Base-by-base conservation (phyloP, 2,797 vertebrate species). In the Aselliscus stoliczkanus region DNA sequence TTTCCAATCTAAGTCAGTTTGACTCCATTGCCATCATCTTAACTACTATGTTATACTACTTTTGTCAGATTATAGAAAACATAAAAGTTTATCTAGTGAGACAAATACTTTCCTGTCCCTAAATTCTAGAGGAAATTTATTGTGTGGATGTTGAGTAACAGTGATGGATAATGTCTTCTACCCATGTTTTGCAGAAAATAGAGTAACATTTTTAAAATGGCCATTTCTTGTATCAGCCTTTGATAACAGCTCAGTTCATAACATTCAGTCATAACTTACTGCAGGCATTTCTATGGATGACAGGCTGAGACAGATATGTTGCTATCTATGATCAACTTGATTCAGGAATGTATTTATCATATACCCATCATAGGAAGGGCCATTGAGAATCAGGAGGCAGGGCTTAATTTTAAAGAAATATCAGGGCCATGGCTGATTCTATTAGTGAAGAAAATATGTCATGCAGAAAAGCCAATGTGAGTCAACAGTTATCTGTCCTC, bases 11-110 rank as follows among this genome's bases (percentile, higher is more conserved):
- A 60, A 50, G 79, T 67, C 9, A 54, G 42, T 65, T 58, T 72
- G 34, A 62, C 54, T 76, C 67, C 34, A 62, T 84, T 88, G 27
- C 31, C 29, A 54, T 91, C 92, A 31, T 83, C 70, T 89, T 95
- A 72, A 87, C 23, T 80, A 23, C 31, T 27, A 11, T 58, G 62
- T 34, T 58, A 3, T 37, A 62, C 47, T 72, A 37, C 47, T 93
- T 87, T 47, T 84, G 65, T 93, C 70, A 86, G 88, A 93, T 90
- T 76, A 92, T 47, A 88, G 64, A 69, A 97, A 88, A 92, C 37
- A 93, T 90, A 93, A 95, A 96, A 85, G 67, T 97, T 96, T 95
- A 96, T 96, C 72, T 95, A 88, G 80, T 87, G 77, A 97, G 77
- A 94, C 75, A 96, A 95, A 95, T 85, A 80, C 44, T 27, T 65